Percentiles rank a stretch among this genome's conserved stretches.
phyloP scores from a whole-genome alignment of 2,797 vertebrate genomes.

The Nannoperca australis region DNA sequence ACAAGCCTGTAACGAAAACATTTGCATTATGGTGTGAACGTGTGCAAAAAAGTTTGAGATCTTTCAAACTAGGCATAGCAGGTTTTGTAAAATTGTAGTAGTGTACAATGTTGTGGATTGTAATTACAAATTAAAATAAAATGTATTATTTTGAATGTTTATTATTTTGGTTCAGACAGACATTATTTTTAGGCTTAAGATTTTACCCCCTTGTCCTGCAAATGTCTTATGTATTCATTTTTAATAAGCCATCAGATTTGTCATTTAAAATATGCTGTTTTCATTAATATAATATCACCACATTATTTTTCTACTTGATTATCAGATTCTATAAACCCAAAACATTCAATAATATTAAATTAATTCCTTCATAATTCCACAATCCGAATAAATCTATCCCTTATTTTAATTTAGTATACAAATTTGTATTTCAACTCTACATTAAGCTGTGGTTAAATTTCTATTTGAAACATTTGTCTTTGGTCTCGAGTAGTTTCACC shows the following conservation, averaged over 20 bases:
- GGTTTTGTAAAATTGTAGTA: neutral
- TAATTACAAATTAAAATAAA: neutral
- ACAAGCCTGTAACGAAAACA: neutral
- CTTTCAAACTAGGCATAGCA: neutral
- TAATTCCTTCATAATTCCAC: slow-evolving; percentile 47
- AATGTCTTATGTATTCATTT: neutral
- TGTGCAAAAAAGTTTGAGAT: neutral
- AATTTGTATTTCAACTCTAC: slow-evolving; percentile 37
- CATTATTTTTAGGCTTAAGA: neutral
- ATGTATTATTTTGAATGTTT: neutral
- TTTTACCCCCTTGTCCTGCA: neutral
- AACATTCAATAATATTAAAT: slow-evolving; percentile 30
- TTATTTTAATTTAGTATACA: slow-evolving; percentile 31
- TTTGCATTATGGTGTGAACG: neutral
- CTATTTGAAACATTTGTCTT: slow-evolving; percentile 56
- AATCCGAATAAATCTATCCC: slow-evolving; percentile 42
- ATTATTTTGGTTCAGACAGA: neutral
- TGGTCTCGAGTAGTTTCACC: slow-evolving; percentile 38
- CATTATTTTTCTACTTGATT: neutral
- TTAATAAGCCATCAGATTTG: neutral
- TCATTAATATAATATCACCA: neutral
- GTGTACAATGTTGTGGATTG: neutral
- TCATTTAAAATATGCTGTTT: neutral
- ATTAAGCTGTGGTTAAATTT: slow-evolving; percentile 55
- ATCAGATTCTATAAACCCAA: neutral